Evolutionary conservation across 2,888 invertebrate species (phyloP).

Genomic region (Lordiphosa andalusiaca): DNA sequence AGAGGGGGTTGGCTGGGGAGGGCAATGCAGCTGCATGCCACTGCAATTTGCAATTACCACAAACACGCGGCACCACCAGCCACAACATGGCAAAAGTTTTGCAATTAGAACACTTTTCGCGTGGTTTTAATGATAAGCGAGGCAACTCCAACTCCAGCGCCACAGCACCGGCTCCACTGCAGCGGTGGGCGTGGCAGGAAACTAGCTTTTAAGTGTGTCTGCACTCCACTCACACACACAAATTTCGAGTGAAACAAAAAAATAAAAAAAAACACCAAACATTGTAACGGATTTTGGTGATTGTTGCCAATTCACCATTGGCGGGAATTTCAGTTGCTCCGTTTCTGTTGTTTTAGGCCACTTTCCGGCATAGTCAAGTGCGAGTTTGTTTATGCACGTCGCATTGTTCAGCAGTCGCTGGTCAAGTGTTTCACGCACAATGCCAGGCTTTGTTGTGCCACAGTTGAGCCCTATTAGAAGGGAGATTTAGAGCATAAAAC

Average conservation of each 20-base stretch:
- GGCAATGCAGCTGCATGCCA: slow-evolving; percentile 54
- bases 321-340: slow-evolving; percentile 1
- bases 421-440: slow-evolving; percentile 1
- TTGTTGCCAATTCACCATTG: slow-evolving; percentile 10
- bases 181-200: slow-evolving; percentile 60
- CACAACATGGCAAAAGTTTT: slow-evolving; percentile 56
- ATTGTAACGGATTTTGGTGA: background rate
- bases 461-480: slow-evolving; percentile 6
- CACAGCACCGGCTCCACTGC: slow-evolving; percentile 10
- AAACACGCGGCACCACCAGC: slow-evolving; percentile 58
- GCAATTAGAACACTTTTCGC: slow-evolving; percentile 60
- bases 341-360: slow-evolving; percentile 9
- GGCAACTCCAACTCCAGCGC: too few relatives aligned
- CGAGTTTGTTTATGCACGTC: slow-evolving; percentile 5
- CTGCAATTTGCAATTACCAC: slow-evolving; percentile 72
- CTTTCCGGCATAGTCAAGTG: slow-evolving; percentile 10
- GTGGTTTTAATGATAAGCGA: slow-evolving; percentile 53
- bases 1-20: too few relatives aligned
- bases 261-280: too few relatives aligned
- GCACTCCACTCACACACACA: slow-evolving; percentile 30
- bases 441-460: slow-evolving; percentile 1
- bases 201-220: slow-evolving; percentile 68
- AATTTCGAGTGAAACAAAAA: slow-evolving; percentile 6
- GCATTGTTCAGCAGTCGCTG: background rate
- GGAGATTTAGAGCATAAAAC: slow-evolving; percentile 2